Evolutionary conservation across 2,113 vertebrate species (phyloP).

Genomic region (Ondatra zibethicus): DNA sequence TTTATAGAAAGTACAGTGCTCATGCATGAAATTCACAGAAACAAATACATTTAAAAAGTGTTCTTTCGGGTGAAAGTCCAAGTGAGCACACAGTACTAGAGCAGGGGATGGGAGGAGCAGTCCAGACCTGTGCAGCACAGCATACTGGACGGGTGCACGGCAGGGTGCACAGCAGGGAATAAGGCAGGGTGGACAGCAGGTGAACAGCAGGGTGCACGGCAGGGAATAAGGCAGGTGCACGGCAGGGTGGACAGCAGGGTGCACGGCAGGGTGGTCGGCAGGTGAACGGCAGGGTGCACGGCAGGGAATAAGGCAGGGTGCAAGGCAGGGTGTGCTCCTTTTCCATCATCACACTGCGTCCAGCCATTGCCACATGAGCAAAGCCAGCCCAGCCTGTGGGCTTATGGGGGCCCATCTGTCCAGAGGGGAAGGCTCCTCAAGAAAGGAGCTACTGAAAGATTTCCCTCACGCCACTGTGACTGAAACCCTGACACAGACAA

Average conservation of each 20-base stretch:
- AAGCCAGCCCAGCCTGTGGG: slow-evolving; percentile 27
- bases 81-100: neutral
- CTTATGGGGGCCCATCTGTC: slow-evolving; percentile 59
- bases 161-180: too few relatives aligned
- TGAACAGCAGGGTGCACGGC: too few relatives aligned
- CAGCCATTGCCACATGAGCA: neutral
- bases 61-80: neutral
- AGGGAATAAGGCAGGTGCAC: too few relatives aligned
- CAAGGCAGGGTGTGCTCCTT: slow-evolving; percentile 14
- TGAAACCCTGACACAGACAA: neutral
- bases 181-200: too few relatives aligned
- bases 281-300: too few relatives aligned
- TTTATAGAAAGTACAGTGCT: neutral
- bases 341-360: slow-evolving; percentile 41
- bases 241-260: slow-evolving; percentile 13
- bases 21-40: neutral
- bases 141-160: neutral
- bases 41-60: neutral
- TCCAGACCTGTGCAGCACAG: neutral
- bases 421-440: slow-evolving; percentile 52
- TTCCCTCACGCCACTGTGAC: neutral
- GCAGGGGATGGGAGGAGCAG: neutral
- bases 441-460: neutral
- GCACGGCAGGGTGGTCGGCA: too few relatives aligned
- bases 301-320: too few relatives aligned